Percentiles rank a stretch among this genome's conserved stretches.
Evolutionary conservation across 2,113 vertebrate species (phyloP).

Genomic region (Clarias gariepinus): DNA sequence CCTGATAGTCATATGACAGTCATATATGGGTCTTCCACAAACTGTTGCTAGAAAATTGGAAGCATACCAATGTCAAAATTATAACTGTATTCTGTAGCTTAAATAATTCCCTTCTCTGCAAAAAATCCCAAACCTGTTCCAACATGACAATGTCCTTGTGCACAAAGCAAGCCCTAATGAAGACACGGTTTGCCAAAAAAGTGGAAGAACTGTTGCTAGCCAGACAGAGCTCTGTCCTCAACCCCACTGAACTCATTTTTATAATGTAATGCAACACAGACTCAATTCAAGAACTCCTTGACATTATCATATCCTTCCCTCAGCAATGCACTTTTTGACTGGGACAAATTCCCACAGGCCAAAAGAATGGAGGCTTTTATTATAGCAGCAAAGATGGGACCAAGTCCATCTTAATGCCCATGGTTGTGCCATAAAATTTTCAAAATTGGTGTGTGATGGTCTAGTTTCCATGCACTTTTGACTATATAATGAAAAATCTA

Average conservation of each 20-base stretch:
- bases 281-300: background rate
- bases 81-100: background rate
- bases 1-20: background rate
- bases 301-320: background rate
- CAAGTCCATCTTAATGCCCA: background rate
- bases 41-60: background rate
- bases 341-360: background rate
- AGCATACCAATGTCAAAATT: background rate
- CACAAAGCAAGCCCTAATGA: background rate
- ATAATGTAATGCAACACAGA: background rate
- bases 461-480: background rate
- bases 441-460: background rate
- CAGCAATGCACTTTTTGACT: background rate
- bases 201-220: too few relatives aligned
- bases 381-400: background rate
- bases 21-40: background rate
- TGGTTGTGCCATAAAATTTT: background rate
- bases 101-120: background rate
- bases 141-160: background rate
- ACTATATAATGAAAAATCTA: background rate
- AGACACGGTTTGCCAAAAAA: background rate
- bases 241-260: background rate
- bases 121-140: background rate
- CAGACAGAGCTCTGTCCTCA: background rate
- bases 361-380: background rate